Percentiles rank a stretch among this genome's conserved stretches.
Evolutionary conservation across 2,888 invertebrate genomes (phyloP).

Genomic region (Eurytoma adleriae): DNA sequence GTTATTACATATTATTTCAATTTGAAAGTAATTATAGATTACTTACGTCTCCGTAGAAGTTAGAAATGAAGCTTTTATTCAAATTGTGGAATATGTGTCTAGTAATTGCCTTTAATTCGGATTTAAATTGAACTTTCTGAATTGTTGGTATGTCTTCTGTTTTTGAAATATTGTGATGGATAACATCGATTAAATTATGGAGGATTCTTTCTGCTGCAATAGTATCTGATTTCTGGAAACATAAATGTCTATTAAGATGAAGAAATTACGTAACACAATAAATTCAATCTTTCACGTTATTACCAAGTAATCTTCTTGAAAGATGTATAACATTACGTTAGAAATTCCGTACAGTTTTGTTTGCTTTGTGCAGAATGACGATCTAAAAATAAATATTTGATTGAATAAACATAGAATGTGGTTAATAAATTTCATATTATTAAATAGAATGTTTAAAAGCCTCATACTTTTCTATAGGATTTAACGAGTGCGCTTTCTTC

Average conservation of each 20-base stretch:
- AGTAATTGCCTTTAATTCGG: slow-evolving; percentile 23
- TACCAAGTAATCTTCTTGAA: not conserved
- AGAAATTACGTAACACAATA: no score
- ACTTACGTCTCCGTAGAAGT: slow-evolving; percentile 20
- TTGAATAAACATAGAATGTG: not conserved
- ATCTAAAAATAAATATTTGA: slow-evolving; percentile 9
- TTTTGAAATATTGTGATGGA: slow-evolving; percentile 20
- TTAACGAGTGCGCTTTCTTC: not conserved
- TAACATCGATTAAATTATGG: not conserved
- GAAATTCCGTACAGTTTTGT: slow-evolving; percentile 31
- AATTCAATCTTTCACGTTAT: not conserved
- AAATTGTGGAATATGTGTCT: slow-evolving; percentile 8
- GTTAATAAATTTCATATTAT: no score
- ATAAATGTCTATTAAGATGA: not conserved
- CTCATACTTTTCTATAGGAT: slow-evolving; percentile 11
- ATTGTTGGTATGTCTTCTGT: not conserved
- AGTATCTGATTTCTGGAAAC: not conserved
- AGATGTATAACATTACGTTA: not conserved
- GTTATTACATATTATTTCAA: not conserved
- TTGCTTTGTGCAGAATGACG: slow-evolving; percentile 24
- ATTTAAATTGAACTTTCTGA: not conserved
- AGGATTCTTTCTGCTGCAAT: not conserved
- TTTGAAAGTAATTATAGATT: not conserved
- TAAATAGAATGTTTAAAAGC: not conserved
- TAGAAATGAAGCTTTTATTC: not conserved